These are phyloP conservation scores for Spilogale gracilis DNA, from an alignment of 2,113 vertebrate species.

Conservation along the genomic window DNA sequence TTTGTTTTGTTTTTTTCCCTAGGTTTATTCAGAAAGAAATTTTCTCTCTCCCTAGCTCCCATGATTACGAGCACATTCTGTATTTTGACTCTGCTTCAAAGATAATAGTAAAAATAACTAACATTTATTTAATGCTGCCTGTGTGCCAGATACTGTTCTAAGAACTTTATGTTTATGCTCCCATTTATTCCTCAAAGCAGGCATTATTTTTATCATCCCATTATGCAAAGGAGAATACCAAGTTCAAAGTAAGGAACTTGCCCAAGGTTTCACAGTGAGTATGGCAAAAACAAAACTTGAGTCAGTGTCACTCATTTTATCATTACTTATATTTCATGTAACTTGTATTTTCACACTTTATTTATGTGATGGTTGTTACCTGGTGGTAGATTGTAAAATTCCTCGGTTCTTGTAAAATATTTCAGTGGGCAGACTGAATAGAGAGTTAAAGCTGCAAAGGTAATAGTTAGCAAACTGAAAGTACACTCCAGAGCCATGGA, in stretches of 20 bases:
- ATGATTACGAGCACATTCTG: neutral
- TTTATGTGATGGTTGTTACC: neutral
- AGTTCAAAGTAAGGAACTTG: neutral
- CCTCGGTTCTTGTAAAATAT: neutral
- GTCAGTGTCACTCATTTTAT: neutral
- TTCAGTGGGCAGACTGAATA: neutral
- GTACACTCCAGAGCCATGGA: neutral
- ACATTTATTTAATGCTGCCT: neutral
- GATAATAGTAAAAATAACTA: neutral
- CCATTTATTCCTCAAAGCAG: neutral
- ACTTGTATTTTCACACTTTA: neutral
- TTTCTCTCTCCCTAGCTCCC: neutral
- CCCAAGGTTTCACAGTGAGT: neutral
- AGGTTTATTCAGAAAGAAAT: neutral
- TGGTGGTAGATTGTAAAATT: neutral
- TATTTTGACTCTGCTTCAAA: conserved; percentile 9
- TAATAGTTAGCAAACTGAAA: neutral
- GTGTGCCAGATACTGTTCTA: neutral
- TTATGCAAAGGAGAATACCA: neutral
- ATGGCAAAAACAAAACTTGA: neutral
- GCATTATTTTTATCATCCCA: neutral
- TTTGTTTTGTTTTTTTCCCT: neutral
- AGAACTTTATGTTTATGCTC: neutral
- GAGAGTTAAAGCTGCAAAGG: neutral
- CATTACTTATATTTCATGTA: neutral